Percentiles rank a stretch among this genome's conserved stretches.
Conservation (phyloP, 2,113 vertebrate species). For the Syrmaticus mikado region DNA sequence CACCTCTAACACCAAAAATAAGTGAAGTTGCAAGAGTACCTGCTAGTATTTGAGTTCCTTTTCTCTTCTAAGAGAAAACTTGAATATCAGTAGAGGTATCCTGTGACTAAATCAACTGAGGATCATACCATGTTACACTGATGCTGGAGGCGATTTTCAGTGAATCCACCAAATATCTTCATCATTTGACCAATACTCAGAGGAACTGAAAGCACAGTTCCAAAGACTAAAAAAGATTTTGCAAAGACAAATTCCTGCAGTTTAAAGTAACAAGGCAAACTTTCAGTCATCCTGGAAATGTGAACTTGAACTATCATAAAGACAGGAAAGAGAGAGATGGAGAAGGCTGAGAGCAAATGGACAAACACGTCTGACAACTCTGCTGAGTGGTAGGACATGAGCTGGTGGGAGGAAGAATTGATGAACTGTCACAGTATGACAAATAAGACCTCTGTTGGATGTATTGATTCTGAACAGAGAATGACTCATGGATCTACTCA, state of each 20-base stretch:
- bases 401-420: slow-evolving; percentile 39
- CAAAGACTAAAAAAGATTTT: background rate
- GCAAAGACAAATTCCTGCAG: background rate
- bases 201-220: background rate
- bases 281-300: background rate
- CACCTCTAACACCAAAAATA: background rate
- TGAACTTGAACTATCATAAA: background rate
- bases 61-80: background rate
- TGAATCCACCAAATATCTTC: background rate
- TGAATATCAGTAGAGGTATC: background rate
- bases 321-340: background rate
- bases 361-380: slow-evolving; percentile 16
- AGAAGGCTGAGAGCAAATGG: slow-evolving; percentile 44
- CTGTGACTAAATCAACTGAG: background rate
- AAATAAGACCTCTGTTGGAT: slow-evolving; percentile 61
- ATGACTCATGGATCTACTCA: slow-evolving; percentile 67
- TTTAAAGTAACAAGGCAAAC: background rate
- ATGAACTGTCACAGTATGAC: slow-evolving; percentile 67
- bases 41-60: background rate
- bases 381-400: slow-evolving; percentile 22
- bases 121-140: background rate
- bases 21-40: background rate
- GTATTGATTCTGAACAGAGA: slow-evolving; percentile 58
- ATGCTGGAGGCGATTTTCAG: background rate
- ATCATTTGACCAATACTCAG: background rate